phyloP scores from a whole-genome alignment of 2,888 invertebrate genomes.

The Agonopterix subpropinquella region DNA sequence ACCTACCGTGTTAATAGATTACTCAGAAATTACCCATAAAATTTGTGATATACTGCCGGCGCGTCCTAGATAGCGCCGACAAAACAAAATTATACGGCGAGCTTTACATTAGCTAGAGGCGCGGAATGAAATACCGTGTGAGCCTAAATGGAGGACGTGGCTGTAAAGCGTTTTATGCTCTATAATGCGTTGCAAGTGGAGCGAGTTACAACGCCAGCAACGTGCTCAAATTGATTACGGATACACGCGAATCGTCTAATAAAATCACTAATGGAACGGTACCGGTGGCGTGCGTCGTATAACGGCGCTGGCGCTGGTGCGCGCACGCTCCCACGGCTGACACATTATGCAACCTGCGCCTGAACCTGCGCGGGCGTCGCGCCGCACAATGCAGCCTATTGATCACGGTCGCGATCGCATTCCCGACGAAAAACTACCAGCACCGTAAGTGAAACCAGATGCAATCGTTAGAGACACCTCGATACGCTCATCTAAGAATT shows the following conservation, averaged over 20 bases:
- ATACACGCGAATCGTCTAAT: constrained; percentile 71
- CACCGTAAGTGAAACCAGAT: constrained; percentile 47
- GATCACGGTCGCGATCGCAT: constrained; percentile 42
- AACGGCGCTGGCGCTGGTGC: constrained; percentile 56
- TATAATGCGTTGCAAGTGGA: constrained; percentile 56
- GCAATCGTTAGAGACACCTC: constrained; percentile 21
- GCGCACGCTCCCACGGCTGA: constrained; percentile 60
- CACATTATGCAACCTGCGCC: constrained; percentile 57
- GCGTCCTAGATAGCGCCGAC: constrained; percentile 33
- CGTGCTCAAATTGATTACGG: constrained; percentile 63
- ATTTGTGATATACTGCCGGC: constrained; percentile 40
- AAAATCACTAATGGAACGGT: constrained; percentile 73
- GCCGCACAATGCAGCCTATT: constrained; percentile 49
- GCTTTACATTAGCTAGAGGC: constrained; percentile 33
- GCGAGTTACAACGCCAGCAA: constrained; percentile 49
- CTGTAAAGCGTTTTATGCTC: constrained; percentile 42
- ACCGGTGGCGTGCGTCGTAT: constrained; percentile 69
- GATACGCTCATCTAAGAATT: constrained; percentile 5
- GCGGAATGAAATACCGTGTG: constrained; percentile 38
- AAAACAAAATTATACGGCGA: constrained; percentile 41
- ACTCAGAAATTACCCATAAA: constrained; percentile 19
- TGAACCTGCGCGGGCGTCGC: constrained; percentile 41
- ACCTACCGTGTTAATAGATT: constrained; percentile 5
- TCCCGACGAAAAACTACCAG: constrained; percentile 46
- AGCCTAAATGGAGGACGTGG: constrained; percentile 47